Conservation (phyloP, 2,113 vertebrate genomes). For the Geococcyx californianus region DNA sequence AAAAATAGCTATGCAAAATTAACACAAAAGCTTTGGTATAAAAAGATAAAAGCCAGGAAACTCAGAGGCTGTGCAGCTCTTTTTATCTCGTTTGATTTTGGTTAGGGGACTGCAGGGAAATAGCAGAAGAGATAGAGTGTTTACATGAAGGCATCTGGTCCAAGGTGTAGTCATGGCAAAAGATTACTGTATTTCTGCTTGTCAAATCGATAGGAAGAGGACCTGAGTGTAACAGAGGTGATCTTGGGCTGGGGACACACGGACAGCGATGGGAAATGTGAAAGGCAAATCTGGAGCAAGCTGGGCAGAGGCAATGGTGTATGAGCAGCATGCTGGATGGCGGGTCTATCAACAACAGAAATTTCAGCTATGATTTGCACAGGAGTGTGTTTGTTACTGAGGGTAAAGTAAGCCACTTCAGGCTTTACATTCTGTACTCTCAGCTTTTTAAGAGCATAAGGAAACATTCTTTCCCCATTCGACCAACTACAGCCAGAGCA, state of each 20-base stretch:
- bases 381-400: neutral
- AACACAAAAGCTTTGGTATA: constrained; percentile 64
- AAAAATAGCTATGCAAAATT: constrained; percentile 67
- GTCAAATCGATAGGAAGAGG: neutral
- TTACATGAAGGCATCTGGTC: constrained; percentile 28
- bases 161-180: constrained; percentile 29
- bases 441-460: neutral
- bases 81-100: constrained; percentile 49
- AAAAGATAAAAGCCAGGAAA: constrained; percentile 68
- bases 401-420: neutral
- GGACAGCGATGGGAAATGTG: neutral
- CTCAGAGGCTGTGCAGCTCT: constrained; percentile 32
- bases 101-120: neutral
- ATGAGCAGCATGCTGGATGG: neutral
- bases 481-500: rapidly evolving
- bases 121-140: constrained; percentile 17
- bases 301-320: rapidly evolving
- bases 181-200: neutral
- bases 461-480: neutral
- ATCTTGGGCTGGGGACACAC: neutral
- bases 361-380: neutral
- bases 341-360: rapidly evolving
- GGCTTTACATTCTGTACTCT: neutral
- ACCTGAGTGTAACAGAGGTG: neutral
- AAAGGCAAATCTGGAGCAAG: neutral